These are phyloP conservation scores for Emmelina monodactyla DNA, from an alignment of 2,888 invertebrate genomes.

Conservation along the genomic window DNA sequence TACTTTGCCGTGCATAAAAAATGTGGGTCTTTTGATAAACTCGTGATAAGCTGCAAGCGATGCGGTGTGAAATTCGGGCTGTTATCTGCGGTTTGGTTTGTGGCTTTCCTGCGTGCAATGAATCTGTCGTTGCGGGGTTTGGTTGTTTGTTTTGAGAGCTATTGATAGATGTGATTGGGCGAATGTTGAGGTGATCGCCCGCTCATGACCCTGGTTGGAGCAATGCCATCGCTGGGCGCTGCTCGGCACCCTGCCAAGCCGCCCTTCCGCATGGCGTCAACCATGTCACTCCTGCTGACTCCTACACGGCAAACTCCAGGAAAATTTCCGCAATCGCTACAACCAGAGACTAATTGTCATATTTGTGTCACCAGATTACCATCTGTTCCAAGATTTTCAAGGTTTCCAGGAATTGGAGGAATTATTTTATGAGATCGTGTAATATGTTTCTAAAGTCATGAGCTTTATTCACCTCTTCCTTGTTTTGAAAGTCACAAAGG, in stretches of 20 bases:
- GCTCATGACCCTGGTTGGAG: slow-evolving; percentile 65
- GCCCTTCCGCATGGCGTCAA: slow-evolving; percentile 52
- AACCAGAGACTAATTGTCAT: background rate
- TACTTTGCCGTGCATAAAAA: slow-evolving; percentile 1
- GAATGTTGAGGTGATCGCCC: slow-evolving; percentile 47
- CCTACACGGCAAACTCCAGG: background rate
- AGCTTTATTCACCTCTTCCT: too few species aligned
- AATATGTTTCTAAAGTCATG: too few species aligned
- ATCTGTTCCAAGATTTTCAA: too few species aligned
- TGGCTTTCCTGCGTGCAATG: background rate
- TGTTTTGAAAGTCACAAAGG: too few species aligned
- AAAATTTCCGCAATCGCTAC: background rate
- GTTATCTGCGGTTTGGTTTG: background rate
- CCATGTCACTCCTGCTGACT: slow-evolving; percentile 14
- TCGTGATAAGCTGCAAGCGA: background rate
- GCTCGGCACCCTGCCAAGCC: slow-evolving; percentile 45
- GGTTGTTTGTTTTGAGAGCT: background rate
- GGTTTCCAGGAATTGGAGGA: too few species aligned
- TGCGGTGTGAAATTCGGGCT: background rate
- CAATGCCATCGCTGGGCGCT: slow-evolving; percentile 52
- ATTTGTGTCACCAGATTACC: background rate
- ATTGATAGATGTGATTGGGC: slow-evolving; percentile 10
- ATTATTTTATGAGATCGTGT: too few species aligned
- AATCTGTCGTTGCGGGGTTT: background rate
- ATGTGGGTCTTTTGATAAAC: background rate